These are phyloP conservation scores for Sebastes ruberrimus DNA, from an alignment of 2,797 vertebrate genomes.

Conservation along the genomic window DNA sequence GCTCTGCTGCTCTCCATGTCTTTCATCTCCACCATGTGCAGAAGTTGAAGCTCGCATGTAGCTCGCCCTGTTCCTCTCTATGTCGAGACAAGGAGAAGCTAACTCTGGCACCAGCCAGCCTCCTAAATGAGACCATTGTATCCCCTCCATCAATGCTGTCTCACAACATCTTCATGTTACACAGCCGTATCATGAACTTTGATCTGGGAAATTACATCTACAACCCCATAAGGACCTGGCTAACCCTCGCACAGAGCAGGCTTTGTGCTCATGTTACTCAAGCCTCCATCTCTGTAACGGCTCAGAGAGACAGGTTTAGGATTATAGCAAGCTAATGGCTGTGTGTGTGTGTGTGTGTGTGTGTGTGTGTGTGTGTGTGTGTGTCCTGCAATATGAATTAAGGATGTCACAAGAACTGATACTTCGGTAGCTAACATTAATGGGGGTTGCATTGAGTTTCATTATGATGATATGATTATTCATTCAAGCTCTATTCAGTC, in stretches of 20 bases:
- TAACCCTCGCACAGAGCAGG: conserved; percentile 57
- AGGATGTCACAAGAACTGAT: neutral
- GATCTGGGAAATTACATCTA: conserved; percentile 70
- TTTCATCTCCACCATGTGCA: conserved; percentile 13
- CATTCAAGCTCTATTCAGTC: too few species aligned
- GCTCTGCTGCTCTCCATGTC: neutral
- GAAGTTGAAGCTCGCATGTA: conserved; percentile 6
- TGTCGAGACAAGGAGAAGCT: conserved; percentile 10
- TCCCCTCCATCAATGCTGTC: conserved; percentile 46
- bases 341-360: neutral
- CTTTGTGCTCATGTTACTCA: conserved; percentile 67
- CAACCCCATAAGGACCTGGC: conserved; percentile 50
- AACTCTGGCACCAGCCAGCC: neutral
- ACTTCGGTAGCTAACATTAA: too few species aligned
- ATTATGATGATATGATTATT: too few species aligned
- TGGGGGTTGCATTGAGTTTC: too few species aligned
- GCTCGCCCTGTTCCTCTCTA: neutral
- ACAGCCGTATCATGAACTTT: conserved; percentile 63
- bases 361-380: conserved; percentile 22
- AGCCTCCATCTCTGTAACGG: conserved; percentile 33
- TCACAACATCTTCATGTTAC: conserved; percentile 72
- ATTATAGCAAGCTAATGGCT: conserved; percentile 42
- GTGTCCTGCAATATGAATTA: conserved; percentile 13
- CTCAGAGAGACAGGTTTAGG: conserved; percentile 28
- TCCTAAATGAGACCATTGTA: conserved; percentile 68